Evolutionary conservation across 1,140 invertebrate genomes (phyloP), one percentile per base, ranked within the genome.

Genomic region (Tetranychus cinnabarinus): DNA sequence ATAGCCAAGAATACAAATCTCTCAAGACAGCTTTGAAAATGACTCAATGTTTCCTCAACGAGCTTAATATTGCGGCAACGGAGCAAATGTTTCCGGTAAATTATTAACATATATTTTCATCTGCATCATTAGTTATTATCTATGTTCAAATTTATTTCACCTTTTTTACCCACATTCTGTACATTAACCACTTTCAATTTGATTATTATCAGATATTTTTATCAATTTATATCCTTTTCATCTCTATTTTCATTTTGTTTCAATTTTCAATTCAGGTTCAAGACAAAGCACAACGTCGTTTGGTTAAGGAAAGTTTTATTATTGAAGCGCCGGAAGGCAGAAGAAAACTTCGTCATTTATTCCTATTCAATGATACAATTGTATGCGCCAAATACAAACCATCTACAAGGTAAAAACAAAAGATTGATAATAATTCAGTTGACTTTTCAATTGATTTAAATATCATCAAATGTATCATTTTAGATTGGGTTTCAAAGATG

Each of bases 281-380:
- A 48, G 85, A 88, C 67, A 75, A 84, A 66, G 82, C 82, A 37
- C 81, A 87, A 72, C 75, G 88, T 60, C 81, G 88, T 71, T 77
- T 95, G 66, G 88, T 92, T 2, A 91, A 90, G 72, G 92, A 92
- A 72, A 90, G 88, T 0, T 91, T 93, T 70, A 86, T 93, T 56
- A 88, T 95, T 7, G 89, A 93, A 74, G 75, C 88, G 34, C 13
- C 55, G 13, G 86, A 89, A 69, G 83, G 84, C 1, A 83, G 86
- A 71, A 78, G 90, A 52, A 93, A 93, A 75, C 73, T 93, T 57
- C 77, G 90, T 56, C 89, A 92, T 77, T 74, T 95, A 60, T 92
- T 95, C 74, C 77, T 95, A 35, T 93, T 93, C 71, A 92, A 89
- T 70, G 89, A 95, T 72, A 85, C 92, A 61, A 84, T 95, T 64